Conservation (phyloP, 2,113 vertebrate species). For the Dascyllus trimaculatus region DNA sequence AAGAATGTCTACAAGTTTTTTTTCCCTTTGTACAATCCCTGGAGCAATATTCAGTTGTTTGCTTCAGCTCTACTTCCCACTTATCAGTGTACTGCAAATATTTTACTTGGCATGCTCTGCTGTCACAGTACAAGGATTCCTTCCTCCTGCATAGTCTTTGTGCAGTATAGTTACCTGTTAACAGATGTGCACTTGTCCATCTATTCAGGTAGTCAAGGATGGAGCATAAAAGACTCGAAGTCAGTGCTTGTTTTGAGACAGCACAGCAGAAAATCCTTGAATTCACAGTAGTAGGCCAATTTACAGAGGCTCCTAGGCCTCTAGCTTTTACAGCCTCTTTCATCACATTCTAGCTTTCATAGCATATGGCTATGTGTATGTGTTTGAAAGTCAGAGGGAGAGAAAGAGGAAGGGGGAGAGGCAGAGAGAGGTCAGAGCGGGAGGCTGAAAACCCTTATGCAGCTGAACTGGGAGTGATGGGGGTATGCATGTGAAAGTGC, state of each 20-base stretch:
- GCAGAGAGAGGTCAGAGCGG: conserved; percentile 31
- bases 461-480: conserved; percentile 56
- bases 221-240: conserved; percentile 3
- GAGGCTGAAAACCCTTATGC: conserved; percentile 57
- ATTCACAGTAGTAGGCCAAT: conserved; percentile 39
- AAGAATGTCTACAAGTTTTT: background rate
- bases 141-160: background rate
- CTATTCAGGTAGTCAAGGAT: conserved; percentile 12
- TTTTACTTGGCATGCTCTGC: conserved; percentile 8
- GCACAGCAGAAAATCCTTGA: conserved; percentile 45
- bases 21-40: background rate
- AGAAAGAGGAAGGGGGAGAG: background rate
- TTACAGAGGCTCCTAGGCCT: conserved; percentile 45
- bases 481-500: conserved; percentile 46
- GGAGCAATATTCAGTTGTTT: background rate
- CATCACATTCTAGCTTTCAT: conserved; percentile 47
- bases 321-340: conserved; percentile 55
- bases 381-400: conserved; percentile 34
- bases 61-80: conserved; percentile 15
- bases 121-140: background rate
- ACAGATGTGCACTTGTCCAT: conserved; percentile 24
- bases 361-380: conserved; percentile 13
- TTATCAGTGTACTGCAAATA: conserved; percentile 25
- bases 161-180: background rate
- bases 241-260: conserved; percentile 42